phyloP scores from a whole-genome alignment of 1,140 invertebrate species.

The Drosophila triauraria region DNA sequence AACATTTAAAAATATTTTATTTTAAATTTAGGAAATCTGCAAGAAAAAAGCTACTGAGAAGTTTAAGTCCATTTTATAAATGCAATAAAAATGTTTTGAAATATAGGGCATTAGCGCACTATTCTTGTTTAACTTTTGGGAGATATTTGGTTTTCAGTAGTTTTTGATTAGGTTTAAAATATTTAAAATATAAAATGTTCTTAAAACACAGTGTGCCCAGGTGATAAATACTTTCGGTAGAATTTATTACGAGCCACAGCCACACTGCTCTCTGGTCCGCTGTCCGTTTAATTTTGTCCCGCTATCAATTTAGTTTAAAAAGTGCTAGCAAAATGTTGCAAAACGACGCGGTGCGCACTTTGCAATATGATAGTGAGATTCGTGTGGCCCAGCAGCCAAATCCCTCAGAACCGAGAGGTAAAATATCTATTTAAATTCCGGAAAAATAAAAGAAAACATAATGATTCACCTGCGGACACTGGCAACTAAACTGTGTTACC shows the following conservation, averaged over 20 bases:
- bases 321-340: conserved; percentile 72
- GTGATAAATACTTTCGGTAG: rapidly evolving
- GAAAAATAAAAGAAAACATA: conserved; percentile 4
- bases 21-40: no score
- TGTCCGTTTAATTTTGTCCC: conserved; percentile 41
- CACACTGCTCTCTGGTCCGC: conserved; percentile 8
- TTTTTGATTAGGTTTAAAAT: background rate
- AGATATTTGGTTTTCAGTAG: no score
- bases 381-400: conserved; percentile 69
- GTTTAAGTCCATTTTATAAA: background rate
- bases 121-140: background rate
- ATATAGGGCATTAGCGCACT: no score
- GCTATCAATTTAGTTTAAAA: conserved; percentile 41
- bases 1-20: background rate
- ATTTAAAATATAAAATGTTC: no score
- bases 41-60: background rate
- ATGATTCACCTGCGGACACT: conserved; percentile 52
- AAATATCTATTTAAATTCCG: background rate
- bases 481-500: conserved; percentile 23
- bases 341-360: conserved; percentile 77
- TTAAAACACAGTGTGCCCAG: background rate
- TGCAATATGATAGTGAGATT: conserved; percentile 82
- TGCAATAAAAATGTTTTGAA: background rate
- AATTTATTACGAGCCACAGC: background rate
- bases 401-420: conserved; percentile 73